These are phyloP conservation scores for Carcharodon carcharias DNA, from an alignment of 2,797 vertebrate genomes.

Conservation along the genomic window DNA sequence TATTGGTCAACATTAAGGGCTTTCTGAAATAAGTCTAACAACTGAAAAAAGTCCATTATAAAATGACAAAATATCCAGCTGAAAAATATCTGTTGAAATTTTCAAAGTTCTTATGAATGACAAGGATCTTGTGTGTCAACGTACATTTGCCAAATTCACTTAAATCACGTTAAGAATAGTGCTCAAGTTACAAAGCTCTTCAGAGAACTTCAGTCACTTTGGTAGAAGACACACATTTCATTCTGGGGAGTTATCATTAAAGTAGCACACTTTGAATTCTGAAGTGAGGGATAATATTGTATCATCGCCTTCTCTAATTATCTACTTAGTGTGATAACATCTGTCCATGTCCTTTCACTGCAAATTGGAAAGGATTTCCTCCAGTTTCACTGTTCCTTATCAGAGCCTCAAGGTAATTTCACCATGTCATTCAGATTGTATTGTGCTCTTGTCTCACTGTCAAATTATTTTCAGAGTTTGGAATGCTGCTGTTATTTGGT, in stretches of 20 bases:
- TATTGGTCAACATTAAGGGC: neutral
- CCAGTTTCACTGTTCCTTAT: slow-evolving; percentile 15
- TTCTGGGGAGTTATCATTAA: neutral
- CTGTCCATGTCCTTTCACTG: neutral
- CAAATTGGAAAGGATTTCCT: neutral
- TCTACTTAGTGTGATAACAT: slow-evolving; percentile 23
- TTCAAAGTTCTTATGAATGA: neutral
- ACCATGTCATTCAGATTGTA: neutral
- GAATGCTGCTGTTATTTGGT: neutral
- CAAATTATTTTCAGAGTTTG: neutral
- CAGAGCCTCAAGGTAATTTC: neutral
- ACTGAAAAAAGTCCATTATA: neutral
- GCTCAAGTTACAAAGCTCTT: neutral
- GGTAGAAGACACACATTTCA: neutral
- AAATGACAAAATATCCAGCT: neutral
- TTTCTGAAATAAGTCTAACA: neutral
- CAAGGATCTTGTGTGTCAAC: neutral
- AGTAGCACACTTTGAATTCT: neutral
- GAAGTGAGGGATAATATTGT: slow-evolving; percentile 17
- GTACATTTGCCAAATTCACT: neutral
- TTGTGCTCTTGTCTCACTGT: slow-evolving; percentile 10
- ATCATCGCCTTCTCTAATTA: slow-evolving; percentile 5
- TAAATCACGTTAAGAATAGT: neutral
- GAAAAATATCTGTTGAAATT: neutral
- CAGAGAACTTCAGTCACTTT: neutral